Evolutionary conservation across 2,113 vertebrate genomes (phyloP), one percentile per base, ranked within the genome.

Genomic region (Coregonus clupeaformis): DNA sequence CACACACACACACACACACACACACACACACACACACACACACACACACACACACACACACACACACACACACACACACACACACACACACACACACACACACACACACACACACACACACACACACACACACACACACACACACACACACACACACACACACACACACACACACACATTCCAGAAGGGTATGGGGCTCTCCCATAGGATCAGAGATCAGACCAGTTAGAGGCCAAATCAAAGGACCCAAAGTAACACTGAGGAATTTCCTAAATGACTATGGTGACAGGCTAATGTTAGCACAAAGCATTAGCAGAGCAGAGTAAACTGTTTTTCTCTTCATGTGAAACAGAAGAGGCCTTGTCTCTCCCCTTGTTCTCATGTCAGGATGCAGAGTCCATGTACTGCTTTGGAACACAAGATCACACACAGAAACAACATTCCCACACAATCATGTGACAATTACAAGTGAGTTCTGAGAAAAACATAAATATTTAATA

Each of bases 401-500:
- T 18, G 32, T 24, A 13, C 18, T 1, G 27, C 27, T 27, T 27
- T 27, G 27, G 2, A 27, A n/a, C n/a, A n/a, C n/a, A n/a, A n/a
- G n/a, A n/a, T n/a, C 27, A 27, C 52, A 71, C 6, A 71, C 49
- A 63, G 18, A 29, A 3, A 62, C 69, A 71, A 36, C 27, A 30
- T 29, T 9, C 49, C n/a, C 0, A 67, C 47, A 67, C 25, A 71
- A 49, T 5, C 36, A 2, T 42, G 2, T 42, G 36, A 42, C 9
- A 11, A 42, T 42, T 82, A 82, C 80, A 45, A 45, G 75, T 79
- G 82, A 87, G 85, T 75, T 73, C 62, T 4, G 75, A 82, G 78
- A 83, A 77, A 69, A 68, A 77, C 82, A 80, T 91, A 87, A 82
- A 88, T 89, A 89, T 78, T 87, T 14, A 57, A 85, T 88, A 68